phyloP scores from a whole-genome alignment of 2,113 vertebrate species.

The Cyprinodon tularosa region DNA sequence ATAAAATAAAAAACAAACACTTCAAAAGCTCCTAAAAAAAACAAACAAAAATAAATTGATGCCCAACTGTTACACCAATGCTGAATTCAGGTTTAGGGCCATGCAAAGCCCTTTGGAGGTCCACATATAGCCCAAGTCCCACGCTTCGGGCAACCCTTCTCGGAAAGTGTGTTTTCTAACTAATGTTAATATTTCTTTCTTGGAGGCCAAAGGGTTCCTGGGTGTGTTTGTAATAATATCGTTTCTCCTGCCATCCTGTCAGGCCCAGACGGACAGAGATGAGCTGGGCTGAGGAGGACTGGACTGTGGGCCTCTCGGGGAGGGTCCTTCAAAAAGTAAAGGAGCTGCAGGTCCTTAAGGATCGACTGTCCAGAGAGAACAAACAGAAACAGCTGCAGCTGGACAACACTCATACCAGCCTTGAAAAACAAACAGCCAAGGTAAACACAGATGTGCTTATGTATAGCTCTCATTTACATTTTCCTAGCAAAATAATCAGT shows the following conservation, averaged over 20 bases:
- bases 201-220: neutral
- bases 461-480: neutral
- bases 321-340: conserved; percentile 78
- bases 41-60: neutral
- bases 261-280: conserved; percentile 59
- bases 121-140: neutral
- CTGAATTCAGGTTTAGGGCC: neutral
- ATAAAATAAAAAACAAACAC: neutral
- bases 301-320: conserved; percentile 81
- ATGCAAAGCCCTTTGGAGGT: neutral
- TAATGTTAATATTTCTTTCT: neutral
- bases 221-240: neutral
- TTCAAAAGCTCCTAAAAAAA: neutral
- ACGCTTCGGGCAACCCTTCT: neutral
- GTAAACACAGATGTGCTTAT: conserved; percentile 48
- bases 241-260: neutral
- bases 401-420: conserved; percentile 76
- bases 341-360: conserved; percentile 79
- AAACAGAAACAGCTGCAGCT: conserved; percentile 84
- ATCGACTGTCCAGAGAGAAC: conserved; percentile 78
- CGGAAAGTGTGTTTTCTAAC: neutral
- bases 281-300: conserved; percentile 86
- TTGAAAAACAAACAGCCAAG: conserved; percentile 81
- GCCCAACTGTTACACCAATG: neutral
- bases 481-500: neutral